phyloP scores from a whole-genome alignment of 2,797 vertebrate genomes.

The Acipenser transmontanus region DNA sequence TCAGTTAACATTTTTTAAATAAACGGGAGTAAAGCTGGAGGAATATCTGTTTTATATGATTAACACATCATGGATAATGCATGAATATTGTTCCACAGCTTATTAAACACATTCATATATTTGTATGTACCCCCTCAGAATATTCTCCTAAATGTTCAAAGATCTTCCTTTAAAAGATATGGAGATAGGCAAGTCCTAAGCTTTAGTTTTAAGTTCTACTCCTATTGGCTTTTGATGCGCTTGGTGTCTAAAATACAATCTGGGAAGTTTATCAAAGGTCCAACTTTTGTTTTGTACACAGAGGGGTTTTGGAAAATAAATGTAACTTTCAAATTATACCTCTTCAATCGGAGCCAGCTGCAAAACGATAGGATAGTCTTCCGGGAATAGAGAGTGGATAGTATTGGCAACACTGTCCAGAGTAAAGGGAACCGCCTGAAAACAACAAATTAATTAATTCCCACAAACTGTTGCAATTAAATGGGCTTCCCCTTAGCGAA shows the following conservation, averaged over 20 bases:
- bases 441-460: conserved; percentile 1
- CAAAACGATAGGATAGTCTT: conserved; percentile 89
- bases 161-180: background rate
- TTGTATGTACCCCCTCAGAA: too few relatives aligned
- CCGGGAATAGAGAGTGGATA: conserved; percentile 84
- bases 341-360: conserved; percentile 94
- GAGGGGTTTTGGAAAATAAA: background rate
- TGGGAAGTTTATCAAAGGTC: background rate
- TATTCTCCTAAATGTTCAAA: background rate
- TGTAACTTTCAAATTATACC: conserved; percentile 43
- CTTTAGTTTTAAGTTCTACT: background rate
- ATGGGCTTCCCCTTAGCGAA: too few relatives aligned
- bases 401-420: conserved; percentile 89
- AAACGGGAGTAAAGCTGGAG: too few relatives aligned
- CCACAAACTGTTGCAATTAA: too few relatives aligned
- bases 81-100: too few relatives aligned
- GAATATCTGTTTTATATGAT: too few relatives aligned
- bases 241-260: background rate
- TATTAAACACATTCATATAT: too few relatives aligned
- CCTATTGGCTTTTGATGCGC: background rate
- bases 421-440: conserved; percentile 85
- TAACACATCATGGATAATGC: too few relatives aligned
- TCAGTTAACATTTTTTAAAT: too few relatives aligned
- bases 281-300: background rate
- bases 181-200: background rate